Evolutionary conservation across 2,888 invertebrate genomes (phyloP), one percentile per base, ranked within the genome.

Genomic region (Eudemis profundana): DNA sequence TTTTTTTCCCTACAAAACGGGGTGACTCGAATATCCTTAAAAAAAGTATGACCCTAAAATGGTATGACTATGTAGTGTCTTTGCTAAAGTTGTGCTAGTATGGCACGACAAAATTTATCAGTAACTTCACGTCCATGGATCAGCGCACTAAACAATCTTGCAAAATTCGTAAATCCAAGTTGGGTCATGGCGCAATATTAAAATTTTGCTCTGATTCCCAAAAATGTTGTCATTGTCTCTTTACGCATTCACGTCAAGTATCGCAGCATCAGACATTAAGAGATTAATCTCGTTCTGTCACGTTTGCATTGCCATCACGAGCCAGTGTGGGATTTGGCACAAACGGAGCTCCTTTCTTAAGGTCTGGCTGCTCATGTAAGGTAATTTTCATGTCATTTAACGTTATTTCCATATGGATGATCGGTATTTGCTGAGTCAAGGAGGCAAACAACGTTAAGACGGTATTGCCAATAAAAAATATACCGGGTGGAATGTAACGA

Each of bases 301-400:
- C 79, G 78, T 81, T 76, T 70, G 46, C 68, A 68, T 76, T 75
- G 74, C 68, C 71, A 74, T 81, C 83, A 82, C 81, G 82, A 79
- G 38, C 63, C 42, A 60, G 71, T 79, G 81, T 82, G 82, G 82
- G 83, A 83, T 82, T 73, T 72, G 67, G 79, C 73, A 67, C 81
- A 74, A 49, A 56, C 61, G 68, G 19, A 7, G 29, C 23, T 33
- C 10, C 33, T 33, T 33, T 33, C 33, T 19, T 33, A 19, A 33
- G 3, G 4, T 19, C n/a, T 44, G 29, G 17, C 19, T 56, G n/a
- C 33, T 0, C 33, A 33, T 33, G 5, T 33, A 33, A 8, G 33
- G 33, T 10, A 8, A 2, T 2, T 33, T 19, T 44, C 33, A 50
- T n/a, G n/a, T n/a, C n/a, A n/a, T n/a, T n/a, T n/a, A n/a, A n/a